Conservation (phyloP, 2,888 invertebrate species). For the Perithous albicinctus region DNA sequence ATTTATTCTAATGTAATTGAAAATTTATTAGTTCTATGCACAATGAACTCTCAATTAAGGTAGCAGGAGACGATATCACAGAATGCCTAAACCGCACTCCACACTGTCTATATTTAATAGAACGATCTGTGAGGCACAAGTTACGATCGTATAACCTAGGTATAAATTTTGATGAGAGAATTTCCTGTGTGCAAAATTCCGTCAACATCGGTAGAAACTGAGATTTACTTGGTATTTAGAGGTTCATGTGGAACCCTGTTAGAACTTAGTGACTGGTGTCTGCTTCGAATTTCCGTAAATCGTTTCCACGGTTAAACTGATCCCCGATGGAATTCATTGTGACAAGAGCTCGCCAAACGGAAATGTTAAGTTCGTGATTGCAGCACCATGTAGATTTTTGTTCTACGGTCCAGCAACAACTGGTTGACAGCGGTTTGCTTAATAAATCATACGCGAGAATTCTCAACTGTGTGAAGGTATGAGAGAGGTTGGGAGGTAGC, state of each 20-base stretch:
- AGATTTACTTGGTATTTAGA: not conserved
- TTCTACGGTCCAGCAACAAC: constrained; percentile 6
- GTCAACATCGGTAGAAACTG: not conserved
- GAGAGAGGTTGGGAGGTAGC: too few relatives aligned
- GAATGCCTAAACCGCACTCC: too few relatives aligned
- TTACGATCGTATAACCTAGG: too few relatives aligned
- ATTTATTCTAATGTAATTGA: too few relatives aligned
- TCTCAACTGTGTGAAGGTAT: not conserved
- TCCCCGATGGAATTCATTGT: not conserved
- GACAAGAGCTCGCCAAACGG: not conserved
- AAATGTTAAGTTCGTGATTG: not conserved
- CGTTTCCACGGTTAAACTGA: not conserved
- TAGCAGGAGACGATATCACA: too few relatives aligned
- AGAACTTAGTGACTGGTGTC: not conserved
- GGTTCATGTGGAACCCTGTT: not conserved
- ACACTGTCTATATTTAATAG: too few relatives aligned
- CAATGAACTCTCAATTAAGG: too few relatives aligned
- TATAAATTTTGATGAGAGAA: too few relatives aligned
- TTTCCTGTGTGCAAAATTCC: not conserved
- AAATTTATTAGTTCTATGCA: too few relatives aligned
- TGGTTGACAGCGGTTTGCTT: constrained; percentile 14
- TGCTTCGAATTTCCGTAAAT: not conserved
- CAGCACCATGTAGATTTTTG: not conserved
- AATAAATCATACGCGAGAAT: constrained; percentile 45
- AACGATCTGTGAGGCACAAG: too few relatives aligned